Evolutionary conservation across 2,888 invertebrate species (phyloP), one percentile per base, ranked within the genome.

Genomic region (Microdon myrmicae): DNA sequence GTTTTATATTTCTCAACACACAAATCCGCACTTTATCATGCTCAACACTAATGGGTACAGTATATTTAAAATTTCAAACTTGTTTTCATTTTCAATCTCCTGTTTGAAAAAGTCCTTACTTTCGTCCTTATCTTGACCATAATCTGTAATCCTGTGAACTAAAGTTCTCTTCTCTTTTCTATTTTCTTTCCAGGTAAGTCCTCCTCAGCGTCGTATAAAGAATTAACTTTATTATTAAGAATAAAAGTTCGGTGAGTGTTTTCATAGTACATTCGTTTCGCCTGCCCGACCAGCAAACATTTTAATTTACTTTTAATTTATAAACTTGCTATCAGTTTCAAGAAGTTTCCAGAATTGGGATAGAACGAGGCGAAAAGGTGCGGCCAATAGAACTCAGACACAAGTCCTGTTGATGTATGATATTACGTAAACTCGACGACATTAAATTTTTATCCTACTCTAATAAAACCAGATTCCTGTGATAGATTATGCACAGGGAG

Each of bases 171-270:
- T 51, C 16, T 23, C 5, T 23, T 23, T 20, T 34, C 17, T 37
- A 13, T 19, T 22, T 8, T 17, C n/a, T 25, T 60, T 60, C 6
- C 48, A 60, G 60, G 60, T 60, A 60, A 60, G 60, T 60, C 48
- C 10, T 9, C 43, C 4, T n/a, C n/a, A n/a, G 3, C 9, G 9
- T 48, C 22, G 16, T 20, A 20, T 16, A 13, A 55, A 45, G 47
- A 54, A 41, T 41, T 55, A 23, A 55, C 47, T 55, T 55, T 41
- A 39, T 55, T 47, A 47, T 28, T 55, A 41, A 38, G 38, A 38
- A 37, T 25, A 16, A 54, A 47, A 39, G 25, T 55, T 55, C 19
- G 47, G 55, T 55, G 41, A 41, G 55, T 55, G 29, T 25, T 31
- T 44, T 44, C n/a, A 13, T 10, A 19, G 29, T 23, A 17, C n/a